Conservation (phyloP, 2,888 invertebrate species). For the Nemapogon koenigi region DNA sequence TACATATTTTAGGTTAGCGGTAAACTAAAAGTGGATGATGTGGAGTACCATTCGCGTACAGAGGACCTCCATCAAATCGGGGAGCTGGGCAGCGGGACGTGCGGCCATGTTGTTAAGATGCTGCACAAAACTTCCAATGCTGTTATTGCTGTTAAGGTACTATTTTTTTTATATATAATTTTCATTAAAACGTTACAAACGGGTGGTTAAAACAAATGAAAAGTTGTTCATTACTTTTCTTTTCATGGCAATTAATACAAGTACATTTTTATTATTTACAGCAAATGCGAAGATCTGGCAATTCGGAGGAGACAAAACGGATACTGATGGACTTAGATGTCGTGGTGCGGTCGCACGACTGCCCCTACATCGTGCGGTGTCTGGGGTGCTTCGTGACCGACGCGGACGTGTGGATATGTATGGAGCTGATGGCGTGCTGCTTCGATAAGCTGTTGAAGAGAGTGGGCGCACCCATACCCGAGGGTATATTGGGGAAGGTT, state of each 20-base stretch:
- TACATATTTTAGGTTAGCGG: conserved; percentile 73
- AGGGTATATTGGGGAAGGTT: conserved; percentile 95
- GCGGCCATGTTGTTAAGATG: conserved; percentile 98
- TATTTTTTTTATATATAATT: conserved; percentile 6
- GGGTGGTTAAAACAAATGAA: background rate
- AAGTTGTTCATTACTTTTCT: background rate
- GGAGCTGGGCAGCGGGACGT: conserved; percentile 93
- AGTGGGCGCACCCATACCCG: conserved; percentile 89
- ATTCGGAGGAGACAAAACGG: conserved; percentile 95
- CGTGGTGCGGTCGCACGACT: conserved; percentile 96
- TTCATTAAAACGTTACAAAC: conserved; percentile 1
- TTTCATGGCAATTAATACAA: background rate
- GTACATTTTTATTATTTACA: too few species aligned
- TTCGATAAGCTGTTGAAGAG: conserved; percentile 94
- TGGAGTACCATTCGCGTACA: conserved; percentile 80
- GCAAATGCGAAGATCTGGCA: conserved; percentile 98
- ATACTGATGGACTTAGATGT: conserved; percentile 99
- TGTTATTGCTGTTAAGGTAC: conserved; percentile 92
- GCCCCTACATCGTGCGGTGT: conserved; percentile 96
- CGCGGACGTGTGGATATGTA: conserved; percentile 99
- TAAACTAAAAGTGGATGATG: conserved; percentile 82
- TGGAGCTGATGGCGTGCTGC: conserved; percentile 99
- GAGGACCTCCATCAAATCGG: conserved; percentile 85
- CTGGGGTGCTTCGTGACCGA: conserved; percentile 97
- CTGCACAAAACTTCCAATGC: conserved; percentile 83